phyloP scores from a whole-genome alignment of 2,113 vertebrate species.

The Heterocephalus glaber region DNA sequence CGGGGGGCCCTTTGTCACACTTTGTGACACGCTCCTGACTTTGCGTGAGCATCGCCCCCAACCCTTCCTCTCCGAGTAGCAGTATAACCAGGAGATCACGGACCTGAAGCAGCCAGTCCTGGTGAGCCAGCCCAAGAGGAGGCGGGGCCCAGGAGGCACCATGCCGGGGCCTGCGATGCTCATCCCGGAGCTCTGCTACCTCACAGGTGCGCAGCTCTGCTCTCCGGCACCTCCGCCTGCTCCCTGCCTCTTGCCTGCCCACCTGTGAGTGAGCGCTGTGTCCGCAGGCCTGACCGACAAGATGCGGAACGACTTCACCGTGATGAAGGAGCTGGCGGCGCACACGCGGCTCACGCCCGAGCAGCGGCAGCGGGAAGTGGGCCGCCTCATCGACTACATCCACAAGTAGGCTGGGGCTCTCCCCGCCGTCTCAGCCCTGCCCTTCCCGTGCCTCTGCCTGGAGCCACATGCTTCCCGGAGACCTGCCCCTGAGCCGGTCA shows the following conservation, averaged over 20 bases:
- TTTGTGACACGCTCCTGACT: too few species aligned
- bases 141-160: conserved; percentile 80
- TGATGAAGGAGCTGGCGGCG: conserved; percentile 93
- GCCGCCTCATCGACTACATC: conserved; percentile 88
- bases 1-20: accelerated
- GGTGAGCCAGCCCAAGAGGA: conserved; percentile 89
- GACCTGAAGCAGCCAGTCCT: conserved; percentile 92
- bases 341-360: conserved; percentile 92
- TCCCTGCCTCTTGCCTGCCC: accelerated
- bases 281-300: conserved; percentile 93
- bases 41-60: not conserved
- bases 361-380: conserved; percentile 89
- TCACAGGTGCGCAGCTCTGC: conserved; percentile 86
- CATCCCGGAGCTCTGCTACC: conserved; percentile 94
- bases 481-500: not conserved
- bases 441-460: not conserved
- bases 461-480: not conserved
- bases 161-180: conserved; percentile 89
- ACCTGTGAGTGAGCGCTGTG: not conserved
- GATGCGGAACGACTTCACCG: conserved; percentile 92
- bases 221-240: accelerated
- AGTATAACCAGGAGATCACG: conserved; percentile 91
- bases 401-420: conserved; percentile 83
- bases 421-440: not conserved
- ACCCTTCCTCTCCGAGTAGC: conserved; percentile 82